These are phyloP conservation scores for Peribatodes rhomboidaria DNA, from an alignment of 2,888 invertebrate species.

Conservation along the genomic window DNA sequence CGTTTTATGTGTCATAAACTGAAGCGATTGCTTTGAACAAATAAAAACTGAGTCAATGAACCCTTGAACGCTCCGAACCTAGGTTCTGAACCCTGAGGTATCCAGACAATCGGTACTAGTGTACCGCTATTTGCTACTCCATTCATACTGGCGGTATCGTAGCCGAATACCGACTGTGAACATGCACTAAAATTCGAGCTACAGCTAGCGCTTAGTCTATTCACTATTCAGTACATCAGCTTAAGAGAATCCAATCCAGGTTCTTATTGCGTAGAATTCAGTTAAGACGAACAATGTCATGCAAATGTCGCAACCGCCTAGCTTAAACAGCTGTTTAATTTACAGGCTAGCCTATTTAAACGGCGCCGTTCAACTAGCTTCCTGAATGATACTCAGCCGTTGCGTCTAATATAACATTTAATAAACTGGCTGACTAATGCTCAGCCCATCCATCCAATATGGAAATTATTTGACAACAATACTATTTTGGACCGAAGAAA, in stretches of 20 bases:
- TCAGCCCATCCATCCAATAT: too few species aligned
- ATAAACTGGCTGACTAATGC: too few species aligned
- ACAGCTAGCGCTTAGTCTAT: neutral
- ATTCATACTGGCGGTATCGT: constrained; percentile 28
- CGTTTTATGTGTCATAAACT: constrained; percentile 35
- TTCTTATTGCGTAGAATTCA: too few species aligned
- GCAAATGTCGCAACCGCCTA: too few species aligned
- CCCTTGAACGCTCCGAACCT: constrained; percentile 7
- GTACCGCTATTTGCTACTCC: constrained; percentile 19
- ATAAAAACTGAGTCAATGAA: constrained; percentile 30
- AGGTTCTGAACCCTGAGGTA: constrained; percentile 24
- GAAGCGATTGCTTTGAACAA: constrained; percentile 28
- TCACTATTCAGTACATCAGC: constrained; percentile 10
- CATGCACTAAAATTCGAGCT: constrained; percentile 22
- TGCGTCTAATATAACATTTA: too few species aligned
- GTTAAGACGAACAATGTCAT: too few species aligned
- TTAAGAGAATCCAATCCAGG: neutral
- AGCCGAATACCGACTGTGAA: constrained; percentile 29
- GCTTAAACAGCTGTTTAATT: too few species aligned
- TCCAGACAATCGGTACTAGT: constrained; percentile 33
- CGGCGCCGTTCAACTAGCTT: too few species aligned
- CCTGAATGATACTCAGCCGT: too few species aligned
- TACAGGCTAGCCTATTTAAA: too few species aligned
- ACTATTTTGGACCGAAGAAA: too few species aligned
- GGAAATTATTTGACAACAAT: too few species aligned